Evolutionary conservation across 2,113 vertebrate genomes (phyloP).

Genomic region (Monarcha castaneiventris): DNA sequence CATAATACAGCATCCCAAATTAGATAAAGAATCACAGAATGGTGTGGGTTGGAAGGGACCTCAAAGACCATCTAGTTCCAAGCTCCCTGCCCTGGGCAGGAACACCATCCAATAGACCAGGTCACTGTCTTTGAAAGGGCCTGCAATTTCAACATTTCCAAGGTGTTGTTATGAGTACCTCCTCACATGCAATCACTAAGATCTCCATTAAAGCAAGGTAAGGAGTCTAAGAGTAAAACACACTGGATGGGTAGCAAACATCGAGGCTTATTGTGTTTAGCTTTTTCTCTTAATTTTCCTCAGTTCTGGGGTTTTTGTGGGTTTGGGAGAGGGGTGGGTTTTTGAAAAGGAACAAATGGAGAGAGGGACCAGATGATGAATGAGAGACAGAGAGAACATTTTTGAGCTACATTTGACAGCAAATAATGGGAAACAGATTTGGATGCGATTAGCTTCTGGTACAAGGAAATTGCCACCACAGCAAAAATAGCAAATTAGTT

Average conservation of each 20-base stretch:
- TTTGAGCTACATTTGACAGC: neutral
- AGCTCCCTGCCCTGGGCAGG: neutral
- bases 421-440: neutral
- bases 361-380: neutral
- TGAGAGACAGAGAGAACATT: neutral
- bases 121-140: neutral
- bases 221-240: neutral
- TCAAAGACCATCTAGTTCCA: neutral
- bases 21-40: neutral
- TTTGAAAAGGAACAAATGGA: neutral
- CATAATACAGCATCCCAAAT: neutral
- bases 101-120: neutral
- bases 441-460: neutral
- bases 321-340: fast-evolving
- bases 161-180: neutral
- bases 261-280: neutral
- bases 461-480: neutral
- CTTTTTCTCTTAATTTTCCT: neutral
- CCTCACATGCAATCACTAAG: neutral
- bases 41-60: neutral
- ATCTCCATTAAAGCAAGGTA: neutral
- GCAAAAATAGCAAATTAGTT: neutral
- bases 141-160: neutral
- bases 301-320: neutral
- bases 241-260: neutral